Base-by-base conservation (phyloP, 92 coral and sea anemone species). In the Epizoanthus illoricatus region DNA sequence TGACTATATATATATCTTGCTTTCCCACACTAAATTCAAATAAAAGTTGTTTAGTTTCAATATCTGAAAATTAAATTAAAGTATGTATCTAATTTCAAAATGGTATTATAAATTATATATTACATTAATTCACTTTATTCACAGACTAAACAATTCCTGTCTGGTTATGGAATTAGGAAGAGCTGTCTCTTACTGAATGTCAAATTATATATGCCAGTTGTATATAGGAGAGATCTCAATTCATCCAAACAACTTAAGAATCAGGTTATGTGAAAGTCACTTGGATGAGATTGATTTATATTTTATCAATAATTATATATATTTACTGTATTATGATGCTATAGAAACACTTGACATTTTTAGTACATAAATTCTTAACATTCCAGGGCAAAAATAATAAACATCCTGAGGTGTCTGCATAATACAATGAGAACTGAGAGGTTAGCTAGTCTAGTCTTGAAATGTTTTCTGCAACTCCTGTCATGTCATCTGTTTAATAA, bases 321-420 rank as follows among this genome's bases (percentile, higher is more conserved):
- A 43, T 76, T 61, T 76, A 62, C 40, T 39, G 45, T 12, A 60
- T 28, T 28, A 10, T 47, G 61, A 36, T 57, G 47, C 63, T 78
- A 78, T 21, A 62, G 20, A 78, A 18, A 40, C 60, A 40, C 4
- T 43, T 19, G 18, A 45, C 61, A 61, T 39, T 68, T 19, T 28
- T 9, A 68, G 49, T 7, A 68, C 39, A 33, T 57, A 63, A 49
- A 78, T 78, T 78, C 71, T 41, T 78, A 11, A 42, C 39, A 78
- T 78, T n/a, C 82, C 71, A 20, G 39, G 71, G 66, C 70, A 40
- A 5, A 47, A 61, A 62, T 12, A 7, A 12, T 19, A 63, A 40
- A 20, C 28, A 62, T 4, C 52, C 41, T 1, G n/a, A 55, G 62
- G 39, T 8, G 57, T 61, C 19, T 19, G 33, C 28, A 21, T 42